These are phyloP conservation scores for Electrona antarctica DNA, from an alignment of 2,113 vertebrate genomes.

Conservation along the genomic window DNA sequence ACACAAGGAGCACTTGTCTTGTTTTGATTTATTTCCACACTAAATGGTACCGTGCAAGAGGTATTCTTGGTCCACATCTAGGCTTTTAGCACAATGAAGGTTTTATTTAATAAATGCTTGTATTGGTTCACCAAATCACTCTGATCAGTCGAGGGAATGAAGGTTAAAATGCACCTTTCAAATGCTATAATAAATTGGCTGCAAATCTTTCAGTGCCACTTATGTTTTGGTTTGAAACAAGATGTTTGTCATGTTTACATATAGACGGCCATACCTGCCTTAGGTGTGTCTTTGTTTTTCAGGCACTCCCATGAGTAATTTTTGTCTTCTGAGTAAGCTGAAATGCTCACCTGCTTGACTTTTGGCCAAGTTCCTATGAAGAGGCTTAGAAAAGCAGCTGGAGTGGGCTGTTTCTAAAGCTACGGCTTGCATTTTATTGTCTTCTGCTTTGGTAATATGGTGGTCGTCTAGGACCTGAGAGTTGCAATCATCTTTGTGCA, in stretches of 20 bases:
- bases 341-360: constrained; percentile 25
- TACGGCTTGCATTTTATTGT: not conserved
- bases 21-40: too few species aligned
- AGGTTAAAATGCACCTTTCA: not conserved
- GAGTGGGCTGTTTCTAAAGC: constrained; percentile 16
- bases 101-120: not conserved
- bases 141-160: not conserved
- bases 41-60: not conserved
- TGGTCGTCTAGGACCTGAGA: not conserved
- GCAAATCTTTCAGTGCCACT: not conserved
- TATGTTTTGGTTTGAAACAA: constrained; percentile 12
- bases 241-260: not conserved
- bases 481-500: not conserved
- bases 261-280: constrained; percentile 26
- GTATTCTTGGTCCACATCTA: not conserved
- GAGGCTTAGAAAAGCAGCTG: constrained; percentile 35
- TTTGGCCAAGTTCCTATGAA: constrained; percentile 19
- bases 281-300: constrained; percentile 37
- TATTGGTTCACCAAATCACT: not conserved
- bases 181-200: not conserved
- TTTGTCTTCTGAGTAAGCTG: not conserved
- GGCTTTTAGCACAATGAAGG: not conserved
- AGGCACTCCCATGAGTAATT: not conserved
- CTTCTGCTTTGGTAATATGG: not conserved
- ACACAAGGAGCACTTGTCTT: too few species aligned